These are phyloP conservation scores for Synanthedon tipuliformis DNA, from an alignment of 2,888 invertebrate genomes.

Conservation along the genomic window DNA sequence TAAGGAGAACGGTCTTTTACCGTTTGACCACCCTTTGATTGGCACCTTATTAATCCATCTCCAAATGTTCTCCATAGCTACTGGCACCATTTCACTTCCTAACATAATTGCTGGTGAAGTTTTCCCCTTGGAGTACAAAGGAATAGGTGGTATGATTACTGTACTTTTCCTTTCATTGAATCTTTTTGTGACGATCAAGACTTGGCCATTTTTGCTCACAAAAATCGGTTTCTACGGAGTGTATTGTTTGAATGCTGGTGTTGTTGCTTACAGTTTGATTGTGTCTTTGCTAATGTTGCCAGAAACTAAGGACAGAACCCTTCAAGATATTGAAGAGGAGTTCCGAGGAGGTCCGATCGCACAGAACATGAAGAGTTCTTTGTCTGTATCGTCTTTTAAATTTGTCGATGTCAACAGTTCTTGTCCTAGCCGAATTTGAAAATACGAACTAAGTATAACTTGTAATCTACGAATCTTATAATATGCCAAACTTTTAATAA, in stretches of 20 bases:
- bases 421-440: neutral
- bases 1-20: conserved; percentile 1
- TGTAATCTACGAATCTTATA: too few relatives aligned
- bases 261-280: conserved; percentile 8
- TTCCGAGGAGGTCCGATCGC: conserved; percentile 8
- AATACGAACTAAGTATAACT: too few relatives aligned
- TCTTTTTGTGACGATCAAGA: conserved; percentile 19
- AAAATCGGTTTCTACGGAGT: conserved; percentile 17
- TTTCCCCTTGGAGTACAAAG: conserved; percentile 16
- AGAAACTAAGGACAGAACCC: conserved; percentile 13
- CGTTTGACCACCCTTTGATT: conserved; percentile 8
- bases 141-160: conserved; percentile 23
- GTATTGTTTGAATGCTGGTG: conserved; percentile 9
- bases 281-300: conserved; percentile 8
- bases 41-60: conserved; percentile 12
- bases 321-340: conserved; percentile 14
- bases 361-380: neutral
- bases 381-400: neutral
- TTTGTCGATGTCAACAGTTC: neutral
- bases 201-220: conserved; percentile 14
- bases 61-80: conserved; percentile 14
- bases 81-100: conserved; percentile 14
- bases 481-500: too few relatives aligned
- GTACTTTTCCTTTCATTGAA: conserved; percentile 20
- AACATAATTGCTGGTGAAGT: conserved; percentile 17